Percentiles rank a stretch among this genome's conserved stretches.
phyloP scores from a whole-genome alignment of 2,797 vertebrate species.

The Liparis tanakae region DNA sequence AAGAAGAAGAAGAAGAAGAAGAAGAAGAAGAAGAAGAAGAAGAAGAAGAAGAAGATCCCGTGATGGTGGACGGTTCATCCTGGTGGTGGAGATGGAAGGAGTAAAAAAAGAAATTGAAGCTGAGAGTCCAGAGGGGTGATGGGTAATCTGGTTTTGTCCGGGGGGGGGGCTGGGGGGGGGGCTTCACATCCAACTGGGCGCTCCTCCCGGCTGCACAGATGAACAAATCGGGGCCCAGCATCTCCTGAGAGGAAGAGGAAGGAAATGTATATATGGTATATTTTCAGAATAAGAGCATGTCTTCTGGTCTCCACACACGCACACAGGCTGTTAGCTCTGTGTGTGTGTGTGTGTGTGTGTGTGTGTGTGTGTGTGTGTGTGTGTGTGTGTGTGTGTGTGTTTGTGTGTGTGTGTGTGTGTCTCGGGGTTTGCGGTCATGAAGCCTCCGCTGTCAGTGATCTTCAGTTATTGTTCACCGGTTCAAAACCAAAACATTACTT shows the following conservation, averaged over 20 bases:
- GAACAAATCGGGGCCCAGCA: constrained; percentile 5
- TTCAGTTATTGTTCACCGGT: too few species aligned
- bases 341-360: too few species aligned
- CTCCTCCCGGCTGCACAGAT: constrained; percentile 29
- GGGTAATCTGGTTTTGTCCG: background rate
- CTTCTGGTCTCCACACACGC: background rate
- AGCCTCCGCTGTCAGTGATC: too few species aligned
- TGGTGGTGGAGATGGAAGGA: background rate
- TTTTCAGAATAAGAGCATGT: background rate
- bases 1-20: background rate
- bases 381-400: too few species aligned
- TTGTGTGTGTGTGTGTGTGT: too few species aligned
- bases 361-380: too few species aligned
- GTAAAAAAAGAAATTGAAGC: background rate
- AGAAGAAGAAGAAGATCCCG: background rate
- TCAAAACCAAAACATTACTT: too few species aligned
- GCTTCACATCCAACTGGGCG: constrained; percentile 11
- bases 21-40: background rate
- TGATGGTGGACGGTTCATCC: background rate
- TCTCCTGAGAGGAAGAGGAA: constrained; percentile 7
- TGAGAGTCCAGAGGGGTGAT: constrained; percentile 24
- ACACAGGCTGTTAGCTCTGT: too few species aligned
- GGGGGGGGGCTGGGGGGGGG: background rate
- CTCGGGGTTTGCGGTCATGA: too few species aligned
- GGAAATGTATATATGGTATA: background rate